Base-by-base conservation (phyloP, 1,140 invertebrate genomes). In the Aphelinus certus region DNA sequence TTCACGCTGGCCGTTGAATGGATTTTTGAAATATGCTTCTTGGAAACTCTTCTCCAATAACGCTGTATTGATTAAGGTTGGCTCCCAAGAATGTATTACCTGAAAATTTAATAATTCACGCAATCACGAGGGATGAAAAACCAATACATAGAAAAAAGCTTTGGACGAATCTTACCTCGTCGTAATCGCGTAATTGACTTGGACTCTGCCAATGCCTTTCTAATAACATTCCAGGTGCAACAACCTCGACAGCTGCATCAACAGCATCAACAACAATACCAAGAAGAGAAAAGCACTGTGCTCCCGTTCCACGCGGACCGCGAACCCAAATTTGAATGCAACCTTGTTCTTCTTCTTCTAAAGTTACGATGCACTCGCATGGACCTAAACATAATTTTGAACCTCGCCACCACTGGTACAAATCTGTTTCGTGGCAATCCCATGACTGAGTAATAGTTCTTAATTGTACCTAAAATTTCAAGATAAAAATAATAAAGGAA, bases 321-420 rank as follows among this genome's bases (percentile, higher is more conserved):
- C 94, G 88, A 42, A 95, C 91, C 89, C 92, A 93, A 42, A 95
- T 88, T 83, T 95, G 93, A 47, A 94, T 88, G 63, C 88, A 91
- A 77, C 93, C 90, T 10, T 89, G 88, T 58, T 89, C 85, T 76
- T 91, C 90, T 68, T 92, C 89, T 76, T 92, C 91, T 76, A 95
- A 87, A 7, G 92, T 93, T 9, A 95, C 87, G 43, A 95, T 87
- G 73, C 92, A 92, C 84, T 96, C 94, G 66, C 94, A 88, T 53
- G 90, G 88, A 1, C 92, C 92, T 67, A 92, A 91, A 79, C 92
- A 93, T 68, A 95, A 89, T 84, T 95, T 95, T n/a, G 92, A 93
- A 10, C 94, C 94, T 68, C 92, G 88, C 83, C 91, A 91, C 94
- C 94, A 96, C 82, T 96, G 94, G 78, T 94, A 93, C 7, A 96